Evolutionary conservation across 2,797 vertebrate species (phyloP), one percentile per base, ranked within the genome.

Genomic region (Typhlichthys subterraneus): DNA sequence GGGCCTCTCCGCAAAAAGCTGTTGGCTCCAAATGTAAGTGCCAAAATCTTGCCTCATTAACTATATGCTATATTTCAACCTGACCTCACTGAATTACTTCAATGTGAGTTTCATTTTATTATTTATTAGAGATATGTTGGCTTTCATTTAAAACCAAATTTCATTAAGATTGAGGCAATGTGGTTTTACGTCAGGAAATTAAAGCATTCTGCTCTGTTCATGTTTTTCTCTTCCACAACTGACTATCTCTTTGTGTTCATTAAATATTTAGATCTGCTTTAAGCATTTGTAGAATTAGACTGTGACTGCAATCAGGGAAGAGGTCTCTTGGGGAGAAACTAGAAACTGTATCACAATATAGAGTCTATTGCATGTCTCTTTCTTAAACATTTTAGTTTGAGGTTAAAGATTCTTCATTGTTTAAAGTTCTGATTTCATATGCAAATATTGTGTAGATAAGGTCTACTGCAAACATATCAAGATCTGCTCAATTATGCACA

Each of bases 261-360:
- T 81, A 83, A 85, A 85, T 85, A 84, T 86, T 84, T 75, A 87
- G 78, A 73, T 69, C 42, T 49, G 74, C 65, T 80, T 85, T 83
- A 84, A 79, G 73, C 45, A 45, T 70, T 74, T 47, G 65, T n/a
- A 68, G 75, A 81, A 80, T 86, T 84, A 78, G 19, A 45, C 66
- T 1, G 47, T 13, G 46, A 45, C 46, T 17, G 15, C 56, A n/a
- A 15, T 15, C 14, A 51, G 59, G 45, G 23, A 23, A 11, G 49
- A 51, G 2, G 45, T 55, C 52, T 46, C 60, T 38, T 38, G 33
- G 33, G 33, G 33, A 38, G 7, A 38, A 38, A 38, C 33, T 38
- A 38, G 33, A 38, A 38, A 38, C 33, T 38, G 33, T 38, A 38
- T 38, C 33, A 38, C 33, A 38, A 9, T 38, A 38, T 9, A 38